Evolutionary conservation across 2,888 invertebrate species (phyloP), one percentile per base, ranked within the genome.

Genomic region (Drosophila mayaguana): DNA sequence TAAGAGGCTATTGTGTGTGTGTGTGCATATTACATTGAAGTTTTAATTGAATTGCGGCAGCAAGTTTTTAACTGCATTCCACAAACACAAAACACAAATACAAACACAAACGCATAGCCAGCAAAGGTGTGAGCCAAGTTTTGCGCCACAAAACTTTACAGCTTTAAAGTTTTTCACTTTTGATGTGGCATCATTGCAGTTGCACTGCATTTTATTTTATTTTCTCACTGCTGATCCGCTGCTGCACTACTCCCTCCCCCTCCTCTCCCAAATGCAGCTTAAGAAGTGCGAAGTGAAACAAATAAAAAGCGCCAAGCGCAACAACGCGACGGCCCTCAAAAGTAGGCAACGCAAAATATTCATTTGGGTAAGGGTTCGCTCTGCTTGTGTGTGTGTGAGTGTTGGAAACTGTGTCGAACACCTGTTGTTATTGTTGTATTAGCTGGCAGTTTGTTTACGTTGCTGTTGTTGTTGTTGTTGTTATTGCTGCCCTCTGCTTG

Each of bases 1-100:
- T 43, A 59, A 48, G 55, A 75, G 48, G 46, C 54, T 16, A 20
- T 18, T 64, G 50, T 56, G 51, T 34, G 45, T 18, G 22, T 36
- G 55, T 46, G 22, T 43, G 66, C 36, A 64, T 65, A 56, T 75
- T 63, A 73, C 80, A 84, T 82, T 81, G 80, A 86, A 86, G 85
- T 86, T 86, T 86, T 86, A 86, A 86, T 86, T 86, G 88, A 86
- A 86, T 86, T 86, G 86, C 82, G 86, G 86, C 78, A 74, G 88
- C 75, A 86, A 86, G 88, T 86, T 88, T 82, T 84, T 82, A 87
- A 83, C 88, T 87, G 83, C 85, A 83, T 84, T 81, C 81, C 28
- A 66, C 50, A 61, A 50, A 32, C 38, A 38, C 45, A 62, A 48
- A 25, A 25, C 25, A 25, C 25, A 25, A 5, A n/a, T n/a, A n/a